These are phyloP conservation scores for Isotomurus palustris DNA, from an alignment of 2,888 invertebrate species.

Conservation along the genomic window DNA sequence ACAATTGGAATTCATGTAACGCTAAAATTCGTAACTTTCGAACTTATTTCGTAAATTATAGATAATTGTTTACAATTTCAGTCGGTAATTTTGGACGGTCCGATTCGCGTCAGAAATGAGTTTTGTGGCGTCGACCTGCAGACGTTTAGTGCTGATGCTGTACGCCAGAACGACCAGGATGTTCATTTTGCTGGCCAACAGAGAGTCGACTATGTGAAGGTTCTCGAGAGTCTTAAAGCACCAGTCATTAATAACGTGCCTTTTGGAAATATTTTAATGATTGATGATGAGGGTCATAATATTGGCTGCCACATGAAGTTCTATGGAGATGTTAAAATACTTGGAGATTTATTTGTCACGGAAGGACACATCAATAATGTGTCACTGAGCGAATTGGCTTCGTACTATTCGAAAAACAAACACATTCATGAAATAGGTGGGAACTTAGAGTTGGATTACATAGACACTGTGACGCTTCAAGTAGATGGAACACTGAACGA, in stretches of 20 bases:
- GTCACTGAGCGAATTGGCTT: background rate
- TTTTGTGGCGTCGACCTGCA: slow-evolving; percentile 33
- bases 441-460: background rate
- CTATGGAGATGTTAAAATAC: background rate
- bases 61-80: slow-evolving; percentile 11
- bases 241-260: no score
- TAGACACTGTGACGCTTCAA: background rate
- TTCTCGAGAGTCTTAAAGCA: no score
- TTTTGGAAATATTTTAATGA: no score
- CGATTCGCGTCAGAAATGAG: slow-evolving; percentile 10
- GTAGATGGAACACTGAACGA: slow-evolving; percentile 1
- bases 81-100: slow-evolving; percentile 10
- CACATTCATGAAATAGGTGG: background rate
- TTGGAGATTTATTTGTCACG: slow-evolving; percentile 12
- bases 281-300: no score
- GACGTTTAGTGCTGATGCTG: slow-evolving; percentile 19
- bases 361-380: slow-evolving; percentile 3
- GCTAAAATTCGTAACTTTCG: background rate
- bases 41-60: background rate
- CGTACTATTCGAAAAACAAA: background rate
- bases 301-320: slow-evolving; percentile 5
- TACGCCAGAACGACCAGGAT: slow-evolving; percentile 6
- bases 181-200: no score
- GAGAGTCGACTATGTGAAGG: no score
- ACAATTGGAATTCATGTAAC: background rate